Conservation (phyloP, 1,140 invertebrate species). For the Sesamia nonagrioides region DNA sequence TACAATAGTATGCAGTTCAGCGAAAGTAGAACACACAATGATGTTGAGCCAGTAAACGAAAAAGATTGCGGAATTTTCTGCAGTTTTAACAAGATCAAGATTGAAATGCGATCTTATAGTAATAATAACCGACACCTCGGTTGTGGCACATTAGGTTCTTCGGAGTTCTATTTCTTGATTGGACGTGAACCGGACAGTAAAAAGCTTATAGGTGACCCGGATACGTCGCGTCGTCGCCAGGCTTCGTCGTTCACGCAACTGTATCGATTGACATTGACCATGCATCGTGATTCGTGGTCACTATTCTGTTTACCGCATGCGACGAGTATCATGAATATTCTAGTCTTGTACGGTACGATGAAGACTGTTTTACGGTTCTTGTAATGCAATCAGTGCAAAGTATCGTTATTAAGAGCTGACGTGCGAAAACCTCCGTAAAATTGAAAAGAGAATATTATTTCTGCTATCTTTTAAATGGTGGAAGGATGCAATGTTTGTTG, state of each 20-base stretch:
- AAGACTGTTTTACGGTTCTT: conserved; percentile 27
- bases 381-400: conserved; percentile 17
- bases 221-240: conserved; percentile 19
- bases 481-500: neutral
- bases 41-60: neutral
- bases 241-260: conserved; percentile 46
- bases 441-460: neutral
- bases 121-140: neutral
- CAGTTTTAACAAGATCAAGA: conserved; percentile 38
- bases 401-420: neutral
- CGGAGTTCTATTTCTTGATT: neutral
- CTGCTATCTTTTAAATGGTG: neutral
- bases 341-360: conserved; percentile 30
- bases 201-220: conserved; percentile 40
- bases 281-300: conserved; percentile 53
- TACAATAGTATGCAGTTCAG: conserved; percentile 23
- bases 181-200: conserved; percentile 9
- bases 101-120: neutral
- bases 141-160: neutral
- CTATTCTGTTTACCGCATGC: conserved; percentile 51
- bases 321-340: conserved; percentile 53
- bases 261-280: conserved; percentile 59
- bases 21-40: conserved; percentile 37
- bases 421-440: neutral
- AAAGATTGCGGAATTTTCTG: conserved; percentile 17